These are phyloP conservation scores for Eleginops maclovinus DNA, from an alignment of 2,113 vertebrate species.

Conservation along the genomic window DNA sequence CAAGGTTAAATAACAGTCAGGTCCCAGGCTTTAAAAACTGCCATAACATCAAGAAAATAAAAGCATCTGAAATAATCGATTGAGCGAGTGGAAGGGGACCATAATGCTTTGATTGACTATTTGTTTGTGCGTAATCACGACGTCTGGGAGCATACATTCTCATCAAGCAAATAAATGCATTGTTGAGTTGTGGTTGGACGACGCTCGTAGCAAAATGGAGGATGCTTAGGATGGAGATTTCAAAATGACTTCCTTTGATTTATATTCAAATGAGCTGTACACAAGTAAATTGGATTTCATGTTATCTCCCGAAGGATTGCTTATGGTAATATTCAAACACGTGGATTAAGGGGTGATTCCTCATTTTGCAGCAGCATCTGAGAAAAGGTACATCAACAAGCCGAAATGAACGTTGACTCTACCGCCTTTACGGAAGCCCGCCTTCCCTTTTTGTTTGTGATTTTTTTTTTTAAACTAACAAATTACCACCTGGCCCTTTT, in stretches of 20 bases:
- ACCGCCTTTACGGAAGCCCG: neutral
- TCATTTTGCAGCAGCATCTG: constrained; percentile 36
- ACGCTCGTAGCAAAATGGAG: neutral
- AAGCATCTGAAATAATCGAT: too few species aligned
- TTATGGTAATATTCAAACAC: constrained; percentile 52
- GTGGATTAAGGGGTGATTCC: constrained; percentile 31
- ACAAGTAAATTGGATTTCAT: constrained; percentile 59
- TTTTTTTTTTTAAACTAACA: constrained; percentile 45
- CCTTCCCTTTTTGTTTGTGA: constrained; percentile 24
- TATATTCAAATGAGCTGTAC: constrained; percentile 66
- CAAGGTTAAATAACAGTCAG: too few species aligned
- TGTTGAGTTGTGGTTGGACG: constrained; percentile 37
- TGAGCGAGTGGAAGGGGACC: too few species aligned
- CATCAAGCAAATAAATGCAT: constrained; percentile 49
- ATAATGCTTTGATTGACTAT: constrained; percentile 38
- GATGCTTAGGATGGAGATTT: constrained; percentile 30
- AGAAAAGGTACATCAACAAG: constrained; percentile 30
- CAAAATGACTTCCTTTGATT: constrained; percentile 57
- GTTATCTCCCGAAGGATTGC: constrained; percentile 47
- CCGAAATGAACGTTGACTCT: constrained; percentile 29
- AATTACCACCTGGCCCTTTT: constrained; percentile 53
- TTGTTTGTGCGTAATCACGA: constrained; percentile 4
- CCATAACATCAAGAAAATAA: too few species aligned
- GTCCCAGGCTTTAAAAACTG: too few species aligned
- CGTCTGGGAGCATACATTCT: constrained; percentile 25